Evolutionary conservation across 1,140 invertebrate genomes (phyloP).

Genomic region (Drosophila leontia): DNA sequence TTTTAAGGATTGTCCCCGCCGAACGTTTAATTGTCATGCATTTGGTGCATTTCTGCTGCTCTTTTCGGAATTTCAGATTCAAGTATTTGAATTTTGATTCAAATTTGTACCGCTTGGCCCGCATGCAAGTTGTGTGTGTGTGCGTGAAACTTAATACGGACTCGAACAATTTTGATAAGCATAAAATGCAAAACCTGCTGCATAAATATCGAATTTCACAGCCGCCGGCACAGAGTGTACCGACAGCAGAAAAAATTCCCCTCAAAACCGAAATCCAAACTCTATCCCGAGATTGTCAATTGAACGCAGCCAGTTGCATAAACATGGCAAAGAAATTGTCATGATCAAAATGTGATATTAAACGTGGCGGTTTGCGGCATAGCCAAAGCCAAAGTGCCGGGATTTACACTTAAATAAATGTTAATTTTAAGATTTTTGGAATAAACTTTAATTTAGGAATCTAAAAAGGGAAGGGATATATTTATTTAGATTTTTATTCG

Average conservation of each 20-base stretch:
- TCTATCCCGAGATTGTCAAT: slow-evolving; percentile 73
- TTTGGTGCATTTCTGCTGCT: slow-evolving; percentile 65
- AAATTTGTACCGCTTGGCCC: slow-evolving; percentile 36
- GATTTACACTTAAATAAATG: slow-evolving; percentile 39
- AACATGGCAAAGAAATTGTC: slow-evolving; percentile 83
- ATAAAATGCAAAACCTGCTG: slow-evolving; percentile 82
- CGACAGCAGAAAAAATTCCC: slow-evolving; percentile 22
- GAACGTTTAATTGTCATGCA: slow-evolving; percentile 78
- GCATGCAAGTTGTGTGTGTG: slow-evolving; percentile 67
- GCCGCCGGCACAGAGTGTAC: slow-evolving; percentile 43
- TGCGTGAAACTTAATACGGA: slow-evolving; percentile 77
- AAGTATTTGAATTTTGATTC: neutral
- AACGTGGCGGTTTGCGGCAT: slow-evolving; percentile 61
- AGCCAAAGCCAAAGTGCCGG: slow-evolving; percentile 36
- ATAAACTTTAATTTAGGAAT: no score
- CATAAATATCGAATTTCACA: slow-evolving; percentile 82
- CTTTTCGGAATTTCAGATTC: slow-evolving; percentile 14
- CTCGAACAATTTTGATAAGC: slow-evolving; percentile 79
- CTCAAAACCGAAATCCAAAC: slow-evolving; percentile 1
- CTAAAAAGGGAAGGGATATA: no score
- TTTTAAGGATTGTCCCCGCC: slow-evolving; percentile 70
- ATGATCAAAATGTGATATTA: slow-evolving; percentile 83
- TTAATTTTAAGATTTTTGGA: neutral
- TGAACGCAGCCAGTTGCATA: slow-evolving; percentile 80
- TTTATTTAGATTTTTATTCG: neutral